phyloP scores from a whole-genome alignment of 2,888 invertebrate species.

The Morinoia aosen region DNA sequence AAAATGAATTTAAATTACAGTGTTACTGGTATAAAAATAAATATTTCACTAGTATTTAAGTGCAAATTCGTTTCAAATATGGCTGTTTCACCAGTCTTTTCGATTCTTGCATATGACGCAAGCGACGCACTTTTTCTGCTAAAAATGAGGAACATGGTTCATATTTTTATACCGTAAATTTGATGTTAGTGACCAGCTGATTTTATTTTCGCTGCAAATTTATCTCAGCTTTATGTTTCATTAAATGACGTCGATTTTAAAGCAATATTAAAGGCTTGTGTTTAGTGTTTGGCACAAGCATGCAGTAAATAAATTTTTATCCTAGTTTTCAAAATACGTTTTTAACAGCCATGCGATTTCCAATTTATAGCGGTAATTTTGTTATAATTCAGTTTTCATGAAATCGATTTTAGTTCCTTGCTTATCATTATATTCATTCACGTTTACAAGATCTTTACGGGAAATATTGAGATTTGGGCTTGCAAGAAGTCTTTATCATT shows the following conservation, averaged over 20 bases:
- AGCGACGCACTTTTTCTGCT: not conserved
- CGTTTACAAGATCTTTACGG: not conserved
- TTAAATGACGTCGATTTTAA: not conserved
- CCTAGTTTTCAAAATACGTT: not conserved
- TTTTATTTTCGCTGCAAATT: not conserved
- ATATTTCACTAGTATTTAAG: not conserved
- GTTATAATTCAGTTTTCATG: not conserved
- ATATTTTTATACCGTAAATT: not conserved
- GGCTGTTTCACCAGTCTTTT: not conserved
- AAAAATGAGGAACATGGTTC: not conserved
- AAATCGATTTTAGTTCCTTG: not conserved
- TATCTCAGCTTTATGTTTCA: not conserved
- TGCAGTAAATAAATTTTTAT: not conserved
- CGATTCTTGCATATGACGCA: not conserved
- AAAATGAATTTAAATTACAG: not conserved
- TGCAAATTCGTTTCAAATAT: not conserved
- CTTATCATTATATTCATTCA: not conserved
- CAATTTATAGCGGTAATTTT: not conserved
- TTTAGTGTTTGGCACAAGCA: not conserved
- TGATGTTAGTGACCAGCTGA: not conserved
- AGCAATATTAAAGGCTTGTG: not conserved
- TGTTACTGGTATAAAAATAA: not conserved
- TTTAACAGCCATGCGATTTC: not conserved
- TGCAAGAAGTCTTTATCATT: not conserved
- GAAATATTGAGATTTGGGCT: not conserved